These are phyloP conservation scores for Blastobasis lacticolella DNA, from an alignment of 2,888 invertebrate genomes.

Conservation along the genomic window DNA sequence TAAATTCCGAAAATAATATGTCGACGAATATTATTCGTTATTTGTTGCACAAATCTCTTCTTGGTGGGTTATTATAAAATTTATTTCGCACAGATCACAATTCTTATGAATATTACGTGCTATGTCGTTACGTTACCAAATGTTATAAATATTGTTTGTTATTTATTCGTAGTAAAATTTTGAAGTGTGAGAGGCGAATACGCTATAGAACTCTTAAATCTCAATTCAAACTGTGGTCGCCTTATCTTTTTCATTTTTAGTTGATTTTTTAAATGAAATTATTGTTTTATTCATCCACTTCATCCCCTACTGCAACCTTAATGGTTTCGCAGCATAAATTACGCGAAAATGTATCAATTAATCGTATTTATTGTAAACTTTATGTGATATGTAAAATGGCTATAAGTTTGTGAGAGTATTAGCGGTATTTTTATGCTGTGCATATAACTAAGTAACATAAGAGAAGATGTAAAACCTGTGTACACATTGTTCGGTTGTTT, in stretches of 20 bases:
- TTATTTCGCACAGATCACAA: too few relatives aligned
- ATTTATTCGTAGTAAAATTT: too few relatives aligned
- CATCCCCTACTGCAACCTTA: slow-evolving; percentile 20
- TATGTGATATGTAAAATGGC: slow-evolving; percentile 61
- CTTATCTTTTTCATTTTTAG: slow-evolving; percentile 19
- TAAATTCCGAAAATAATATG: too few relatives aligned
- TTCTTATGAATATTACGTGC: too few relatives aligned
- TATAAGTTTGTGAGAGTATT: slow-evolving; percentile 46
- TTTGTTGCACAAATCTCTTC: too few relatives aligned
- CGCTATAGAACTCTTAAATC: slow-evolving; percentile 38
- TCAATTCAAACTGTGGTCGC: slow-evolving; percentile 38
- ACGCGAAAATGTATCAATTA: slow-evolving; percentile 26
- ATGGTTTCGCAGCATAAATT: slow-evolving; percentile 32
- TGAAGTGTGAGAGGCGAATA: slow-evolving; percentile 42
- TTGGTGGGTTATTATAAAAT: too few relatives aligned
- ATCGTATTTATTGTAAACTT: slow-evolving; percentile 47
- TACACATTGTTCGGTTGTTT: too few relatives aligned
- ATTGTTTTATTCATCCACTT: slow-evolving; percentile 25
- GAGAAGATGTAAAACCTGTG: not conserved
- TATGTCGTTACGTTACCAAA: too few relatives aligned
- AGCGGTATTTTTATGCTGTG: slow-evolving; percentile 3
- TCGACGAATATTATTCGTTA: too few relatives aligned
- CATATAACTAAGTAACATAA: not conserved
- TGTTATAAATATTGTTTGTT: too few relatives aligned
- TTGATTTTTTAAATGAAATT: slow-evolving; percentile 28